Evolutionary conservation across 2,888 invertebrate genomes (phyloP), one percentile per base, ranked within the genome.

Genomic region (Melanophora roralis): DNA sequence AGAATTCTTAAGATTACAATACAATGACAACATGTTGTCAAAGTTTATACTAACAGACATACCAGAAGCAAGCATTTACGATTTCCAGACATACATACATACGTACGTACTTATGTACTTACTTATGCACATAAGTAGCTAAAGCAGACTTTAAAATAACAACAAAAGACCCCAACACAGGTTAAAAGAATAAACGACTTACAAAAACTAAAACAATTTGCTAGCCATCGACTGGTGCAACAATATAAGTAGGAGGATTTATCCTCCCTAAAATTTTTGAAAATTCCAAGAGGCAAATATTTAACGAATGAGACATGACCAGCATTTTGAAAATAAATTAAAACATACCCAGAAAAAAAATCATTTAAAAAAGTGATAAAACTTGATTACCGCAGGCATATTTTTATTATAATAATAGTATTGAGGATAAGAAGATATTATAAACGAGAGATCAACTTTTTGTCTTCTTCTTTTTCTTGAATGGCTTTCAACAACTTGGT

Each of bases 1-100:
- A 53, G 65, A 79, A 79, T 79, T 79, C 71, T 71, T 79, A 71
- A 62, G 71, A 79, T 67, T 67, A 72, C 75, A 68, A 55, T 14
- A 34, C 47, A 76, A 69, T 34, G 69, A 36, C 75, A 60, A 60
- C 21, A n/a, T n/a, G 32, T n/a, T 34, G 57, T 45, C 14, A 34
- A 62, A 34, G 19, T 12, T 71, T 23, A 43, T 27, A 27, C 27
- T 5, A 27, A 55, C 23, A 38, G 21, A 32, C 23, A 69, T 9
- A 27, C 45, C 40, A 6, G 23, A 2, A 65, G 8, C 12, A 55
- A 40, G 9, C 47, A 38, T 51, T 27, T 9, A 55, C 6, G 27
- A 27, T 27, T 27, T 27, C n/a, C 51, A 55, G 5, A 40, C n/a
- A 12, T 23, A 11, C 23, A 51, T 16, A 34, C 34, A 51, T n/a